Evolutionary conservation across 2,797 vertebrate species (phyloP), one percentile per base, ranked within the genome.

Genomic region (Sternarchorhynchus goeldii): DNA sequence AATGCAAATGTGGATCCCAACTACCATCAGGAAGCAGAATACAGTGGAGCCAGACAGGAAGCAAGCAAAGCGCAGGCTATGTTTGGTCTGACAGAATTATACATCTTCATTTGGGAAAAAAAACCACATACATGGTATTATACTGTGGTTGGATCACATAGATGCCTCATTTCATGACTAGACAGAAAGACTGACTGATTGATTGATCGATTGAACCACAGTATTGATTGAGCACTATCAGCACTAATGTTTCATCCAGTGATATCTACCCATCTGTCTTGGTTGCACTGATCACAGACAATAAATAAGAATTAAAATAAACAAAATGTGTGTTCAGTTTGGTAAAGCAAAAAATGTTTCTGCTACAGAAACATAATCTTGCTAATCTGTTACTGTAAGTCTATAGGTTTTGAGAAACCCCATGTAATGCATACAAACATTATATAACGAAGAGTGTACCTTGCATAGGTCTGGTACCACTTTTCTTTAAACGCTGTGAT

Each of bases 401-500:
- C n/a, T 50, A 5, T 45, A 12, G 10, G 14, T 45, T 25, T 5
- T 21, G 10, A 14, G n/a, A 87, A 88, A 86, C 84, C 39, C 31
- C 80, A 84, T 86, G 86, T 59, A 81, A 68, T 64, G 55, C 71
- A 78, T 64, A 65, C 72, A 75, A 86, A 10, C 83, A 87, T 84
- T 79, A 87, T 81, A 88, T 91, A 91, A 92, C 90, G 88, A 92
- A 92, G 93, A 87, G 85, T 82, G 85, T 82, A 87, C 86, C 86
- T 88, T 85, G 88, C 91, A 90, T 84, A 83, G 84, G 88, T 84
- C 86, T 77, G 81, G 82, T 88, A 87, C 89, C 90, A 90, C 82
- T 90, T 88, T 90, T 86, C 82, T 82, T 90, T 86, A 90, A 89
- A 90, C 85, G 88, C 85, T 84, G 83, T 94, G 94, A 95, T 92